Conservation (phyloP, 2,888 invertebrate species). For the Tinea semifulvella region DNA sequence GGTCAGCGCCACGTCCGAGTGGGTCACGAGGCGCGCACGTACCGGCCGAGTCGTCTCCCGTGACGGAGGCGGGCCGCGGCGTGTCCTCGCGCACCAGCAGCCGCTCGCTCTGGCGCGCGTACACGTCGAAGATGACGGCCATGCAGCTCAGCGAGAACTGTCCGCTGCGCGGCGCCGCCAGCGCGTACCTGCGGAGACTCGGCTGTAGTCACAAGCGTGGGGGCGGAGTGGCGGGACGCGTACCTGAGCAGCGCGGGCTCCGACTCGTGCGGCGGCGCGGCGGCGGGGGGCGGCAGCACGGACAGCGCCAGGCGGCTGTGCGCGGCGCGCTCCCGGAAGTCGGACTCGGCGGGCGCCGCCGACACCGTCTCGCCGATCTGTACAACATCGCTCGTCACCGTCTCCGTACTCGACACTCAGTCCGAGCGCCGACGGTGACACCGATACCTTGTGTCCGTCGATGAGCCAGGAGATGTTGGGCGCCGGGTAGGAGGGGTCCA, state of each 20-base stretch:
- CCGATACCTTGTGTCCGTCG: constrained; percentile 62
- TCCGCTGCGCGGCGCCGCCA: constrained; percentile 46
- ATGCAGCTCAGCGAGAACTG: constrained; percentile 66
- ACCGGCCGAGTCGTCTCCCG: constrained; percentile 42
- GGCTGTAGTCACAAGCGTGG: no score
- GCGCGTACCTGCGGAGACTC: constrained; percentile 45
- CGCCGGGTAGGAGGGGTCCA: constrained; percentile 67
- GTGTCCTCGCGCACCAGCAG: constrained; percentile 65
- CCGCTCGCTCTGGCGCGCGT: constrained; percentile 63
- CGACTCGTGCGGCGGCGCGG: constrained; percentile 41
- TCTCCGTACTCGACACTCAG: neutral
- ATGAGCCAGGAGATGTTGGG: constrained; percentile 70
- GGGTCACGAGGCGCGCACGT: neutral
- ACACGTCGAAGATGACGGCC: constrained; percentile 67
- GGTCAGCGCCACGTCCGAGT: neutral
- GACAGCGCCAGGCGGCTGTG: constrained; percentile 52
- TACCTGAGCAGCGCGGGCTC: constrained; percentile 24
- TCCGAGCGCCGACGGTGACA: neutral
- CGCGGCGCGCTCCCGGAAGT: constrained; percentile 51
- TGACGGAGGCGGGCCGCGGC: constrained; percentile 59
- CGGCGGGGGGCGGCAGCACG: constrained; percentile 42
- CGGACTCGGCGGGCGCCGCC: constrained; percentile 37
- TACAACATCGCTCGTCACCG: neutral
- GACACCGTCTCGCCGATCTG: constrained; percentile 53
- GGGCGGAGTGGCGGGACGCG: no score